Evolutionary conservation across 1,140 invertebrate species (phyloP), one percentile per base, ranked within the genome.

Genomic region (Metopolophium dirhodum): DNA sequence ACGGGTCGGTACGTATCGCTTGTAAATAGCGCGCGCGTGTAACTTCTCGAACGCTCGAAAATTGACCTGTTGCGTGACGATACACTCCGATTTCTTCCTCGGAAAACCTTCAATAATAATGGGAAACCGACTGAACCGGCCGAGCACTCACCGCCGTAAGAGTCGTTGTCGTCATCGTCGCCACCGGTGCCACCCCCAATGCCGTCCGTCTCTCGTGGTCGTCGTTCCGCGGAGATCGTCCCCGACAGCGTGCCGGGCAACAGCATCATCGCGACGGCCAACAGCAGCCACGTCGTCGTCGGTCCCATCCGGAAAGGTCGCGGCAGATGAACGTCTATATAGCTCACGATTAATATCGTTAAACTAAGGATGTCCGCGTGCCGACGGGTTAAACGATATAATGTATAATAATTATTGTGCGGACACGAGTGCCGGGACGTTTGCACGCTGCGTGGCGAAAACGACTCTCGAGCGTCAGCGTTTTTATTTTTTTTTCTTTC

Each of bases 401-500:
- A 77, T n/a, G 61, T 77, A n/a, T 7, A 86, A 45, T 86, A 30
- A 30, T 14, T 23, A 47, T 30, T 30, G 30, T 68, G 18, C 37
- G 51, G 37, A 90, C 88, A 54, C 61, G 88, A 61, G 51, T 20
- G 45, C n/a, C 35, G 22, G 41, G 41, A 9, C 88, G 14, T 61
- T 61, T 90, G 57, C 35, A 26, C n/a, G 18, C 20, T 57, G 87
- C 4, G 88, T n/a, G 51, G 22, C 26, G 14, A 30, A 90, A 90
- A 61, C 45, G 22, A 86, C 37, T 86, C 83, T 23, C 51, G 88
- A 2, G 35, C 54, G 88, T 90, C 88, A 90, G 88, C 88, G 23
- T 41, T 61, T 90, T 57, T 85, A 18, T 20, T 85, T 85, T 85
- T 83, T 37, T 85, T 83, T 37, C 23, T 35, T 37, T 54, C 35